Base-by-base conservation (phyloP, 1,140 invertebrate genomes). In the Protaetia brevitarsis region DNA sequence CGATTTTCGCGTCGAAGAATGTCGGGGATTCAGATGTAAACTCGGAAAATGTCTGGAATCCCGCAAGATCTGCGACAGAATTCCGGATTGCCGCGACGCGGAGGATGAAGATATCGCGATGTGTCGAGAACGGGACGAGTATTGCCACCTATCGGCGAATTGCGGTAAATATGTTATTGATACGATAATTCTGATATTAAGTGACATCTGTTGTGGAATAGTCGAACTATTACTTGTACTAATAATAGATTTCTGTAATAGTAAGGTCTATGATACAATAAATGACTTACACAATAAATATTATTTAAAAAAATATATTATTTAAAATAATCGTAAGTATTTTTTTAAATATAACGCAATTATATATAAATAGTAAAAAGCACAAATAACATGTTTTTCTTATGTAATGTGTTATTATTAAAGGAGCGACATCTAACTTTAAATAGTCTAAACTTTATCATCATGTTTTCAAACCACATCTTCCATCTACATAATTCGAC, bases 21-120 rank as follows among this genome's bases (percentile, higher is more conserved):
- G 89, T 69, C 51, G 78, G 3, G 86, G 87, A 0, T 72, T 83
- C n/a, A 80, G 88, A 60, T 95, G 92, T 78, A 75, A 80, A 19
- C 78, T 88, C 31, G 92, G 92, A 0, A 74, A 85, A 45, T 95
- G 92, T 76, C 72, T 94, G 21, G 70, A 83, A 0, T 78, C 81
- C 36, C 63, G 79, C 4, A 80, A 84, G 59, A 78, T 91, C 26
- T 94, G 92, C 73, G 84, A 95, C 74, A 88, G 87, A 0, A 78
- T 86, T 41, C 72, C 72, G 0, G 84, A 95, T 69, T 96, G 93
- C 78, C 82, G 86, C 73, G 85, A 88, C 70, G 83, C 80, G 13
- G 79, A 77, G 8, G 89, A 92, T 71, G 89, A 92, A 76, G 74
- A 80, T 4, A 58, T 70, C 21, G 67, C 78, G 59, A 73, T 82